phyloP scores from a whole-genome alignment of 2,888 invertebrate species.

The Galerucella pusilla region DNA sequence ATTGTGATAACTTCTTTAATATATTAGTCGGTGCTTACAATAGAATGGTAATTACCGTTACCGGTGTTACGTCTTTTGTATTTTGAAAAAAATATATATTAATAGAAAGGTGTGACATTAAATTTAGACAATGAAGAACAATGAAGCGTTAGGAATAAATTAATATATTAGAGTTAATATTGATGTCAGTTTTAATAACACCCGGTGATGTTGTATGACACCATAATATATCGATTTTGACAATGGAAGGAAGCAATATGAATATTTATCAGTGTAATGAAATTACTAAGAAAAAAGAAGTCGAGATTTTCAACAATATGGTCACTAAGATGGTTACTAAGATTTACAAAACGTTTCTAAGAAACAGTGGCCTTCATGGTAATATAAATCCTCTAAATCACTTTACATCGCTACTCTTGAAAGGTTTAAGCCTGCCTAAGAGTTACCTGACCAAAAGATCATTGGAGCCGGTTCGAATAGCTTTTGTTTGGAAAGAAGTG shows the following conservation, averaged over 20 bases:
- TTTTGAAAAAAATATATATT: not conserved
- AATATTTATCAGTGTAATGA: no score
- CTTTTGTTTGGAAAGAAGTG: no score
- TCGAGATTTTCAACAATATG: no score
- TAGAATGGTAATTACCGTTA: slow-evolving; percentile 4
- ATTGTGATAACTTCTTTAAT: slow-evolving; percentile 10
- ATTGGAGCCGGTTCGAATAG: no score
- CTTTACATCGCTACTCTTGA: no score
- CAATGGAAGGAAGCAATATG: not conserved
- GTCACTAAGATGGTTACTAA: no score
- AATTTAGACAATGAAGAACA: slow-evolving; percentile 12
- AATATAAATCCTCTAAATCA: no score
- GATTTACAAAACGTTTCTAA: no score
- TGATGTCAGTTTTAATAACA: not conserved
- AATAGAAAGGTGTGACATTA: slow-evolving; percentile 1
- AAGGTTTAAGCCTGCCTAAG: no score
- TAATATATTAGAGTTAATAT: not conserved
- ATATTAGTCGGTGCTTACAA: not conserved
- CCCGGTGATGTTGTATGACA: not conserved
- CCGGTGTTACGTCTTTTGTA: not conserved
- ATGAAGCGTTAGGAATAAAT: slow-evolving; percentile 11
- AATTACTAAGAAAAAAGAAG: no score
- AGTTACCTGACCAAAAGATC: no score
- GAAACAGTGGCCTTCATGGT: no score
- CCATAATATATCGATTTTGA: not conserved